Evolutionary conservation across 2,888 invertebrate genomes (phyloP).

Genomic region (Gastrophysa polygoni): DNA sequence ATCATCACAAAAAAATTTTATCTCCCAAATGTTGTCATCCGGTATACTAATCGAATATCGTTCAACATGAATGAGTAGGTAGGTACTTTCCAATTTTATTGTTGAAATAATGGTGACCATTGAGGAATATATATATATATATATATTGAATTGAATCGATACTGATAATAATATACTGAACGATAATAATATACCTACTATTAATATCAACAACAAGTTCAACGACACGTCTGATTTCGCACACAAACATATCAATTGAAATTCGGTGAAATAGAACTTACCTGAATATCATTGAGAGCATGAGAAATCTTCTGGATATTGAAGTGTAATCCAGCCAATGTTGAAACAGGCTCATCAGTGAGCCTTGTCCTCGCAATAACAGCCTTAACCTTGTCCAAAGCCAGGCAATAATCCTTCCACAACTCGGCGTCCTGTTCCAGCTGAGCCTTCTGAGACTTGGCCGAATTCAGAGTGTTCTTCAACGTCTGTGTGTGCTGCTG

Average conservation of each 20-base stretch:
- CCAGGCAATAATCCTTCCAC: constrained; percentile 84
- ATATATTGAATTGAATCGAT: too few relatives aligned
- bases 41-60: too few relatives aligned
- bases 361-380: constrained; percentile 77
- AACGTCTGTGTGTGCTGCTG: constrained; percentile 80
- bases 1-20: too few relatives aligned
- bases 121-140: too few relatives aligned
- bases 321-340: constrained; percentile 80
- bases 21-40: too few relatives aligned
- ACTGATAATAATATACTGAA: too few relatives aligned
- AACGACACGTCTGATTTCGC: background rate
- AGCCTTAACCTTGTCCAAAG: constrained; percentile 77
- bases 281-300: constrained; percentile 75
- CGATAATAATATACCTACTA: too few relatives aligned
- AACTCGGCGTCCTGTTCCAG: constrained; percentile 83
- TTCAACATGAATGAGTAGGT: too few relatives aligned
- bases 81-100: too few relatives aligned
- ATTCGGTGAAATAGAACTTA: constrained; percentile 59
- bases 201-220: background rate
- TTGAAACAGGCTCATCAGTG: constrained; percentile 78
- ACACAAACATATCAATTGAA: background rate
- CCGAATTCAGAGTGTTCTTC: constrained; percentile 82
- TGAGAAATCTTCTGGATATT: constrained; percentile 83
- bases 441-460: constrained; percentile 78
- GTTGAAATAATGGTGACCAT: too few relatives aligned